Base-by-base conservation (phyloP, 2,797 vertebrate species). In the Sebastes paucispinis region DNA sequence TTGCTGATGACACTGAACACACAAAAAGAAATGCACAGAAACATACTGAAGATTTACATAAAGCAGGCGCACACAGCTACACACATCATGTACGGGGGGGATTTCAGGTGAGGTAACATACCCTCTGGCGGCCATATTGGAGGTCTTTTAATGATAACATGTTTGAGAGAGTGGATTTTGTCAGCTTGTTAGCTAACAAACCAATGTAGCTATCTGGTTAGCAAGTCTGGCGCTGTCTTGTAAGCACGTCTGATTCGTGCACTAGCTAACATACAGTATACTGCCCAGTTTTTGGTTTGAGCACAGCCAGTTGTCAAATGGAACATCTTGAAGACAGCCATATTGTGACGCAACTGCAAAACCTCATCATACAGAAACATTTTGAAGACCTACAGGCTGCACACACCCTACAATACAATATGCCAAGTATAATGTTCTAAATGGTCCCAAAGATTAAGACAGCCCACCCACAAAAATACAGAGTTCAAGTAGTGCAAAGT, bases 281-380 rank as follows among this genome's bases (percentile, higher is more conserved):
- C 63, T 54, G 64, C 34, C 34, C 32, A 22, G 22, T 59, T 79
- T 47, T 63, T 67, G 34, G 39, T 73, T 52, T 32, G 39, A 60
- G 64, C 67, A 54, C 52, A 32, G 47, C 20, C 43, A 69, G 65
- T 58, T 66, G 59, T 60, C 59, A 34, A 34, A 4, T 29, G 36
- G 47, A 66, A 67, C 73, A 73, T 31, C 22, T 47, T 18, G 18
- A 59, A 9, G 24, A 82, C 73, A 80, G 86, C 81, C 86, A 74
- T 84, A 69, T 62, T 80, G 67, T 62, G 63, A 85, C 4, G 7
- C 60, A 81, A 76, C 78, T 69, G 75, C 54, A 87, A 79, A 85
- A 85, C 77, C 79, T 88, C 84, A 64, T 22, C 13, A 55, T 25
- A 27, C 36, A 60, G 65, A 62, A 60, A 74, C 47, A 29, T 73